Evolutionary conservation across 1,140 invertebrate species (phyloP).

Genomic region (Drosophila navojoa): DNA sequence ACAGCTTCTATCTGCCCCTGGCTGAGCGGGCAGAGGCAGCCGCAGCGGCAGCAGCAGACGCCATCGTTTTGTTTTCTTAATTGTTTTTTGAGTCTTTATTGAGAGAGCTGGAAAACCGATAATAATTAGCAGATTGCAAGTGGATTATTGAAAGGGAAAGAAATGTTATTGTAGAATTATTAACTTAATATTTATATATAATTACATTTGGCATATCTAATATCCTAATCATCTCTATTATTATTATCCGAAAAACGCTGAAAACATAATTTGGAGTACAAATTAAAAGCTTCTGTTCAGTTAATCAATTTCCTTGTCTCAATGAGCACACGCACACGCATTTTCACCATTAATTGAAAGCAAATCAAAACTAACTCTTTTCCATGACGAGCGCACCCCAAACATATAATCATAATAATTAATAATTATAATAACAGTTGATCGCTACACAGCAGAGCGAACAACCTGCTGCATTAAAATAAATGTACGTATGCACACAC

Average conservation of each 20-base stretch:
- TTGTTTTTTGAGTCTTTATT: constrained; percentile 54
- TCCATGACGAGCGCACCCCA: neutral
- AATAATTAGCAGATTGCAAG: constrained; percentile 17
- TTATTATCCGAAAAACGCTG: no score
- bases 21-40: constrained; percentile 26
- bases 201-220: no score
- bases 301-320: neutral
- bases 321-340: neutral
- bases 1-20: constrained; percentile 68
- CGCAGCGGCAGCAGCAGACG: neutral
- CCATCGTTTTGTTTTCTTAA: constrained; percentile 72
- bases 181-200: no score
- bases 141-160: neutral
- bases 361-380: constrained; percentile 23
- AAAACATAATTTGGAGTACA: no score
- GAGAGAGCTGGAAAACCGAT: constrained; percentile 37
- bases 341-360: constrained; percentile 28
- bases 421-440: constrained; percentile 57
- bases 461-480: constrained; percentile 63
- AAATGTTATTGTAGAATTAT: no score
- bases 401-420: constrained; percentile 52
- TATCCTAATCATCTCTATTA: no score
- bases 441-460: constrained; percentile 51
- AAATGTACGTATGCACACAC: neutral
- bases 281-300: neutral